Conservation (phyloP, 2,797 vertebrate genomes). For the Squalus acanthias region DNA sequence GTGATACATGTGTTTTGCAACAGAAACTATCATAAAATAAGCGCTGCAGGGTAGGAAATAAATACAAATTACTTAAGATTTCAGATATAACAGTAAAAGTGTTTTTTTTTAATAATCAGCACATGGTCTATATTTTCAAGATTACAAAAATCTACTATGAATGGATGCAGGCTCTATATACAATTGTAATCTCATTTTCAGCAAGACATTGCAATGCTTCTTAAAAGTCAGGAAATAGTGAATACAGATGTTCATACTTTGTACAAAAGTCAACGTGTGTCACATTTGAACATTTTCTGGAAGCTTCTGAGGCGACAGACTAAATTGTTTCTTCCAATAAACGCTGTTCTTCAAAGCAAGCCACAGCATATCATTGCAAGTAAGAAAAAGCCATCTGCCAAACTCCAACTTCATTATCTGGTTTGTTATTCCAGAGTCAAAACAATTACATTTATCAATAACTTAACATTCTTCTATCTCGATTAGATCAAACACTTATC, state of each 20-base stretch:
- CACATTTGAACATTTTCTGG: not conserved
- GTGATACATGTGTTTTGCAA: not conserved
- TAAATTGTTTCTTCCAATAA: constrained; percentile 48
- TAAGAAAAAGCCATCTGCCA: constrained; percentile 75
- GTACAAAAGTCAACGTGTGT: not conserved
- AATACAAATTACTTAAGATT: not conserved
- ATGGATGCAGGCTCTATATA: not conserved
- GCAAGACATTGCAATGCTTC: not conserved
- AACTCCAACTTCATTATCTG: constrained; percentile 78
- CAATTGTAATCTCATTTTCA: not conserved
- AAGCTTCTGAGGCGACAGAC: constrained; percentile 12
- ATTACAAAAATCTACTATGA: not conserved
- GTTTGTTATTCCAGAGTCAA: constrained; percentile 80
- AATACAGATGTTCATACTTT: not conserved
- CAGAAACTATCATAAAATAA: not conserved
- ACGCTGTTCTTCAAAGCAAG: constrained; percentile 49
- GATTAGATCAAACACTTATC: constrained; percentile 67
- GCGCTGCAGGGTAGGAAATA: not conserved
- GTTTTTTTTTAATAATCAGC: not conserved
- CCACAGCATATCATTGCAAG: constrained; percentile 52
- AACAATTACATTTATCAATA: constrained; percentile 81
- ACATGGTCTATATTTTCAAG: not conserved
- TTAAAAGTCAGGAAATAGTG: not conserved
- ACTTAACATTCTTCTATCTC: constrained; percentile 83
- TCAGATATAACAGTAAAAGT: not conserved